A percentile compares a stretch with the other conserved stretches of the same genome.
These are phyloP conservation scores for Noctua pronuba DNA, from an alignment of 2,888 invertebrate genomes.

Conservation along the genomic window DNA sequence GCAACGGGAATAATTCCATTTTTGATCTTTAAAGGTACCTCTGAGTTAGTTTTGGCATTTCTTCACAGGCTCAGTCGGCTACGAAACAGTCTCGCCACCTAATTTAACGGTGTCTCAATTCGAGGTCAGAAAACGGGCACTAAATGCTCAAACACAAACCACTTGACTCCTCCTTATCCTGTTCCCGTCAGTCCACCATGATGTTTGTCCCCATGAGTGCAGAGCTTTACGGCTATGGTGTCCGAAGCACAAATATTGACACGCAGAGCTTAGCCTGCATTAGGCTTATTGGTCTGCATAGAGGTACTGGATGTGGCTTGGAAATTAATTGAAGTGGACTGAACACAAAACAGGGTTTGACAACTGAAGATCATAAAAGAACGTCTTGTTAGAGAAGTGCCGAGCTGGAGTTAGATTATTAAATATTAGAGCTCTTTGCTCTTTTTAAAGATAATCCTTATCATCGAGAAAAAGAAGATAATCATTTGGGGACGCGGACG, in stretches of 20 bases:
- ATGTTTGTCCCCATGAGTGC: slow-evolving; percentile 23
- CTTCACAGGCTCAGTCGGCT: neutral
- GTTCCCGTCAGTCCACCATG: neutral
- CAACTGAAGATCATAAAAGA: neutral
- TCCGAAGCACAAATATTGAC: slow-evolving; percentile 58
- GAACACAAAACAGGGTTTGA: neutral
- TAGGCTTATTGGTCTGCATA: slow-evolving; percentile 50
- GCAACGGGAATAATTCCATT: neutral
- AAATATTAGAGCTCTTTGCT: no score
- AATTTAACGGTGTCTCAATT: neutral
- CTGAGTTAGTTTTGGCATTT: neutral
- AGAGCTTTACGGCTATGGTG: neutral
- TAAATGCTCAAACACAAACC: neutral
- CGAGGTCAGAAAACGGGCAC: neutral
- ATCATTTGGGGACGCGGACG: no score
- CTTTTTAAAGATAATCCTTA: no score
- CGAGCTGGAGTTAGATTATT: neutral
- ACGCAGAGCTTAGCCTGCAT: slow-evolving; percentile 40
- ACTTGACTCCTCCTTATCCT: slow-evolving; percentile 34
- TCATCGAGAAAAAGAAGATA: no score
- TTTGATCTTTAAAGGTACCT: neutral
- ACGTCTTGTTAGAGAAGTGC: neutral
- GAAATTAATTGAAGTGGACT: neutral
- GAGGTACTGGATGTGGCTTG: slow-evolving; percentile 38
- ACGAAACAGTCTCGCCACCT: neutral